Percentiles rank a stretch among this genome's conserved stretches.
These are phyloP conservation scores for Andrena flavipes DNA, from an alignment of 2,888 invertebrate genomes.

Conservation along the genomic window DNA sequence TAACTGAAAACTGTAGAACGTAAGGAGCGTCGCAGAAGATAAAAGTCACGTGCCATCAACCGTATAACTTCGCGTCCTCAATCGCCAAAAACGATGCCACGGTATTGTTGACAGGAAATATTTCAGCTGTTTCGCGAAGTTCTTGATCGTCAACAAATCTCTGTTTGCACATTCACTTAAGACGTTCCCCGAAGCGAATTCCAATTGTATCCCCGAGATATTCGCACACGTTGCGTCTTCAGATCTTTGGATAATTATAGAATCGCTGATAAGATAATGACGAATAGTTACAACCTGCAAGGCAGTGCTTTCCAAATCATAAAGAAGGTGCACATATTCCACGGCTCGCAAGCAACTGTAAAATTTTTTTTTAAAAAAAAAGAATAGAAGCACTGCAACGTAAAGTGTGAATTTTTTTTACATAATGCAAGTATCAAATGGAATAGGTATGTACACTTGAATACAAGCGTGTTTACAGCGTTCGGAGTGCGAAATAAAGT, in stretches of 20 bases:
- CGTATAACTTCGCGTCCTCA: background rate
- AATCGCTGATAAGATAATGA: constrained; percentile 40
- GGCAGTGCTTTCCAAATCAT: background rate
- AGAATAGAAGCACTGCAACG: background rate
- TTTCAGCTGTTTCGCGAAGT: background rate
- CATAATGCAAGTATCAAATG: background rate
- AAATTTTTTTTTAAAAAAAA: background rate
- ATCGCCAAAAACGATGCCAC: background rate
- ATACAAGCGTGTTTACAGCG: background rate
- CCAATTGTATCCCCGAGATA: background rate
- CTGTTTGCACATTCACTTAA: background rate
- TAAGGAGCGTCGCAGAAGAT: too few species aligned
- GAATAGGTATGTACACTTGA: background rate
- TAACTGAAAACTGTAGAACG: too few species aligned
- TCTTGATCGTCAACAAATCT: background rate
- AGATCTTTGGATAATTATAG: constrained; percentile 19
- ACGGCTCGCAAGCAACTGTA: background rate
- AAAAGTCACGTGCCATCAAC: too few species aligned
- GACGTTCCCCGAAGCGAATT: background rate
- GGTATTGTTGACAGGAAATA: constrained; percentile 10
- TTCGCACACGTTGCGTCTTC: background rate
- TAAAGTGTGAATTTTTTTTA: background rate
- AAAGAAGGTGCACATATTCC: background rate
- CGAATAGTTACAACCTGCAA: background rate
- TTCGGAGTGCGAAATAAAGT: constrained; percentile 11